Conservation (phyloP, 2,113 vertebrate genomes). For the Triplophysa tibetana region DNA sequence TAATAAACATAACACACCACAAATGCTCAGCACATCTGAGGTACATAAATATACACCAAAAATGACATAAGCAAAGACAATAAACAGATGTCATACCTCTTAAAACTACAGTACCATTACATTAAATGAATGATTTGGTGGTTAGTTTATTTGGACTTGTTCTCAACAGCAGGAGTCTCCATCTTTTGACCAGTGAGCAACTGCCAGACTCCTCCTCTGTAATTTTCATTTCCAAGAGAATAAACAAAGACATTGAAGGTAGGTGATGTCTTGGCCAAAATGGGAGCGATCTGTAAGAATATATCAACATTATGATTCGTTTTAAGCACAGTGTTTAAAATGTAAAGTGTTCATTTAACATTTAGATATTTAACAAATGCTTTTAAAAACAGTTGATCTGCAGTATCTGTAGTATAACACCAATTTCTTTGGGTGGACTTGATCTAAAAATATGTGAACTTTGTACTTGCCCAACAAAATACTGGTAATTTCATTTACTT, state of each 20-base stretch:
- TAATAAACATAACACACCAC: constrained; percentile 9
- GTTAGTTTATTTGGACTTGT: constrained; percentile 83
- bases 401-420: too few relatives aligned
- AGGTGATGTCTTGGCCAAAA: constrained; percentile 89
- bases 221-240: constrained; percentile 85
- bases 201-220: constrained; percentile 88
- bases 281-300: constrained; percentile 84
- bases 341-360: too few relatives aligned
- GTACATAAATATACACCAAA: not conserved
- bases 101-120: constrained; percentile 58
- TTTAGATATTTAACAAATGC: too few relatives aligned
- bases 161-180: constrained; percentile 78
- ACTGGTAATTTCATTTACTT: too few relatives aligned
- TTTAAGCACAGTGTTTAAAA: not conserved
- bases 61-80: constrained; percentile 35
- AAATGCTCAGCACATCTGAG: not conserved
- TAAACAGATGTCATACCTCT: constrained; percentile 47
- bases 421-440: too few relatives aligned
- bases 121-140: constrained; percentile 54
- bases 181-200: constrained; percentile 85
- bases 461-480: too few relatives aligned
- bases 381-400: too few relatives aligned
- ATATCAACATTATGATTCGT: not conserved
- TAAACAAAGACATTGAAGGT: constrained; percentile 87
- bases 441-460: too few relatives aligned